phyloP scores from a whole-genome alignment of 2,797 vertebrate species.

The Enteromius radiatus region DNA sequence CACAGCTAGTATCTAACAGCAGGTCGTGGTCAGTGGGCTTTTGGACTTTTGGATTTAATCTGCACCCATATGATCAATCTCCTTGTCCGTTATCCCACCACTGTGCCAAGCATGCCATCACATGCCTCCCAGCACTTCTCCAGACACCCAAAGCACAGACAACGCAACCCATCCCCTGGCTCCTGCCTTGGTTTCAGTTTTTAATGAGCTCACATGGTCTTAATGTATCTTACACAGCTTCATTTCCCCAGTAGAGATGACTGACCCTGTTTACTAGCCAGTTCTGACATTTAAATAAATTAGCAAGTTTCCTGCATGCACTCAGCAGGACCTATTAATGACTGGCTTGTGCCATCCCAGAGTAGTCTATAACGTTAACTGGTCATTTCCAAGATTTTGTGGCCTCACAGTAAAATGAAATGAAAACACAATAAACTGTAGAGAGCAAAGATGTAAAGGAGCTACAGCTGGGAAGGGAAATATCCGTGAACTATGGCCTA shows the following conservation, averaged over 20 bases:
- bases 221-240: background rate
- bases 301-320: background rate
- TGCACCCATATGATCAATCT: slow-evolving; percentile 25
- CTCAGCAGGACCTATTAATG: background rate
- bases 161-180: background rate
- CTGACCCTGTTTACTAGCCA: background rate
- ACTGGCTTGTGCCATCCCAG: slow-evolving; percentile 42
- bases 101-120: slow-evolving; percentile 14
- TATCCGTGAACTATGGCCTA: slow-evolving; percentile 32
- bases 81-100: background rate
- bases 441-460: slow-evolving; percentile 62
- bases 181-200: background rate
- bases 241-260: background rate
- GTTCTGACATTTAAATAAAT: slow-evolving; percentile 16
- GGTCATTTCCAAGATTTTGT: slow-evolving; percentile 66
- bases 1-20: slow-evolving; percentile 1
- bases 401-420: slow-evolving; percentile 64
- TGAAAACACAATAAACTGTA: slow-evolving; percentile 61
- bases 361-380: slow-evolving; percentile 58
- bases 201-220: background rate
- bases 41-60: slow-evolving; percentile 37
- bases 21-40: background rate
- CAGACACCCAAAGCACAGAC: slow-evolving; percentile 1
- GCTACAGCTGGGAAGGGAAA: slow-evolving; percentile 47
- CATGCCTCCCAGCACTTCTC: slow-evolving; percentile 30